A percentile compares a stretch with the other conserved stretches of the same genome.
These are phyloP conservation scores for Halictus ligatus DNA, from an alignment of 2,888 invertebrate species.

Conservation along the genomic window DNA sequence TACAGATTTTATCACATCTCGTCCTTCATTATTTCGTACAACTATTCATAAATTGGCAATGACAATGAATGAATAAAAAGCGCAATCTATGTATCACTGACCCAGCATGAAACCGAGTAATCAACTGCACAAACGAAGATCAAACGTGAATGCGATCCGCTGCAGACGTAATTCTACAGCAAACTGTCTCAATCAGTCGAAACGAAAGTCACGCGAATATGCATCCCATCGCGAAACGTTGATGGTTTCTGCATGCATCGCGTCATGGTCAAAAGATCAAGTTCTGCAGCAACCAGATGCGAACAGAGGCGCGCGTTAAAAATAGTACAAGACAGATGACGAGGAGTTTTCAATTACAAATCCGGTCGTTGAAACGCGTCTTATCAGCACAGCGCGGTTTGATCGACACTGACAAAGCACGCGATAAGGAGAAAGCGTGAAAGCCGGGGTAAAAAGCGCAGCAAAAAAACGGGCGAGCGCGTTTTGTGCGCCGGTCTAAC, in stretches of 20 bases:
- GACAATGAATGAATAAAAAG: background rate
- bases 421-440: constrained; percentile 40
- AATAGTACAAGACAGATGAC: background rate
- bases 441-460: background rate
- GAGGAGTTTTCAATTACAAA: constrained; percentile 27
- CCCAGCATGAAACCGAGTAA: background rate
- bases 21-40: too few relatives aligned
- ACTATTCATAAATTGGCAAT: too few relatives aligned
- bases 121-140: background rate
- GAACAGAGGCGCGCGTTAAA: background rate
- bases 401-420: constrained; percentile 43
- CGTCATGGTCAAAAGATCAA: background rate
- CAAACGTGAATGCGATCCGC: background rate
- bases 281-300: background rate
- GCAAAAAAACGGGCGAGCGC: constrained; percentile 10
- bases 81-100: background rate
- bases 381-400: background rate
- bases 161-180: background rate
- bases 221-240: background rate
- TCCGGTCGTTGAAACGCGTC: background rate
- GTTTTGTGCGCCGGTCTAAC: constrained; percentile 19
- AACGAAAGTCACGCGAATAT: background rate
- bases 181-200: background rate
- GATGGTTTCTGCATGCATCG: background rate
- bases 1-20: too few relatives aligned